A percentile compares a stretch with the other conserved stretches of the same genome.
These are phyloP conservation scores for Anaspis maculata DNA, from an alignment of 2,888 invertebrate species.

Conservation along the genomic window DNA sequence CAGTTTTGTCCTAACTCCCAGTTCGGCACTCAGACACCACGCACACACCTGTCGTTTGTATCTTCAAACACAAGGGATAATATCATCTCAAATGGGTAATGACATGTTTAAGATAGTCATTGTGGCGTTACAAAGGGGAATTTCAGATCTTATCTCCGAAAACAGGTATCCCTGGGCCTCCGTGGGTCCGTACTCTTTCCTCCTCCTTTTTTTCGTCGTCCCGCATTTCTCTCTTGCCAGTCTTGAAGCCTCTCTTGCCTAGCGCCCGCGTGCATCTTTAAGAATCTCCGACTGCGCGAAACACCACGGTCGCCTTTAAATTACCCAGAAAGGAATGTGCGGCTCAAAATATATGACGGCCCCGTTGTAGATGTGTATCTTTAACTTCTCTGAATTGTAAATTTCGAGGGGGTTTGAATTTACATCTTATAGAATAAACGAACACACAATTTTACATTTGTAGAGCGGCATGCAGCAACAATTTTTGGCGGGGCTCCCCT, in stretches of 20 bases:
- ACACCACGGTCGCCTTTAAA: slow-evolving; percentile 28
- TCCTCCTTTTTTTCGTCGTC: too few species aligned
- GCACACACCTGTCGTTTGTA: too few species aligned
- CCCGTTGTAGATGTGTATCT: slow-evolving; percentile 37
- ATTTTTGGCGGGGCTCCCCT: too few species aligned
- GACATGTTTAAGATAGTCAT: slow-evolving; percentile 21
- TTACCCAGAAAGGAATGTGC: slow-evolving; percentile 34
- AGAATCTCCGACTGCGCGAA: slow-evolving; percentile 26
- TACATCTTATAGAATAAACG: slow-evolving; percentile 34
- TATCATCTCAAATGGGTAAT: slow-evolving; percentile 20
- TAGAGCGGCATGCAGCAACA: too few species aligned
- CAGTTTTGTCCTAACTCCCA: too few species aligned
- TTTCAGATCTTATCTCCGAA: slow-evolving; percentile 20
- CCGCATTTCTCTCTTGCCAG: too few species aligned
- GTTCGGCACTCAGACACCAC: too few species aligned
- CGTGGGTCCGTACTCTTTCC: slow-evolving; percentile 7
- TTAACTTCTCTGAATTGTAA: slow-evolving; percentile 37
- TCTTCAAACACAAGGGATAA: slow-evolving; percentile 14
- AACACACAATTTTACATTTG: slow-evolving; percentile 22
- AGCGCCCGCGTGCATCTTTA: slow-evolving; percentile 14
- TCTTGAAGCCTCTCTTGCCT: too few species aligned
- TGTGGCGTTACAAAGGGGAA: slow-evolving; percentile 20
- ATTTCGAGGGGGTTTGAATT: slow-evolving; percentile 32
- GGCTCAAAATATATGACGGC: slow-evolving; percentile 35
- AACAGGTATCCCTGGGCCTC: slow-evolving; percentile 18